Evolutionary conservation across 2,888 invertebrate species (phyloP).

Genomic region (Epinotia demarniana): DNA sequence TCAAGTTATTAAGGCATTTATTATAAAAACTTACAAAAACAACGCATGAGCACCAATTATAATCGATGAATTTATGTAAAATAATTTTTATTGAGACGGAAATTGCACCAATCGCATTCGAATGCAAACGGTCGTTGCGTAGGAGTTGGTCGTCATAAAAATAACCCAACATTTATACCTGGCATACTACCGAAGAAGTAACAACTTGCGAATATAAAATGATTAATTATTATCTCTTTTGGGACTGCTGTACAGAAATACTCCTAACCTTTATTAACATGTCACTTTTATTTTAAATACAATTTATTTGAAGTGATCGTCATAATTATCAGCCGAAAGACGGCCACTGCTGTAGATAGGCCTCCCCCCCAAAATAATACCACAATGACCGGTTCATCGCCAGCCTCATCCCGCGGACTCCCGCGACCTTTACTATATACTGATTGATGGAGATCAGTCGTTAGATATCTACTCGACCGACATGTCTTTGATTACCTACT

Average conservation of each 20-base stretch:
- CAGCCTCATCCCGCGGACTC: too few species aligned
- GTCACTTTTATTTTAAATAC: neutral
- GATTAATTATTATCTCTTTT: conserved; percentile 24
- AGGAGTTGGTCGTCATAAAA: conserved; percentile 31
- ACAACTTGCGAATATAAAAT: conserved; percentile 17
- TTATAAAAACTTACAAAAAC: neutral
- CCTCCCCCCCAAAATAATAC: too few species aligned
- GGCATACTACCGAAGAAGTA: conserved; percentile 10
- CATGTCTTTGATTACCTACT: too few species aligned
- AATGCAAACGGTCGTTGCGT: conserved; percentile 33
- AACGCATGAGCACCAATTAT: neutral
- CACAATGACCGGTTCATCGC: too few species aligned
- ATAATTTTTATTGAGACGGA: neutral
- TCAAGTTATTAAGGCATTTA: too few species aligned
- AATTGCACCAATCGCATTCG: conserved; percentile 17
- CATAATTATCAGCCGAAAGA: too few species aligned
- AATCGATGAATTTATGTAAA: neutral
- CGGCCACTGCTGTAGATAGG: too few species aligned
- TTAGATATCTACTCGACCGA: too few species aligned
- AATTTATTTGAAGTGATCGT: neutral
- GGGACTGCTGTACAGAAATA: neutral
- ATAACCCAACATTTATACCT: conserved; percentile 6
- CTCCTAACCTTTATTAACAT: neutral
- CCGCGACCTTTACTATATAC: too few species aligned
- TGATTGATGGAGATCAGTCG: too few species aligned